These are phyloP conservation scores for Manis pentadactyla DNA, from an alignment of 2,797 vertebrate genomes.

Conservation along the genomic window DNA sequence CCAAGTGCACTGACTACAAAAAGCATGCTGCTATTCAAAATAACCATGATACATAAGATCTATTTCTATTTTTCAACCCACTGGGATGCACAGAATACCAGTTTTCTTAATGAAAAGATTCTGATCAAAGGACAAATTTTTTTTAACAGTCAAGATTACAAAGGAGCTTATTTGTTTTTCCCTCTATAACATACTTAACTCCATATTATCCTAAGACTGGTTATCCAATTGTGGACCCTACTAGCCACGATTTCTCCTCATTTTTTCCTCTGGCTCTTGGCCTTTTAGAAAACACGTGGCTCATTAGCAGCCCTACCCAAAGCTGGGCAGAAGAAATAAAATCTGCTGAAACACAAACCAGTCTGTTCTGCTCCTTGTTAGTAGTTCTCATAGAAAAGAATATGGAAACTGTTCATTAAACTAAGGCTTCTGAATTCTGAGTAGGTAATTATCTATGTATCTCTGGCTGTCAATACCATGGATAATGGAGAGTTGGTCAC, in stretches of 20 bases:
- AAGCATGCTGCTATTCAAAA: background rate
- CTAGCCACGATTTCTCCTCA: background rate
- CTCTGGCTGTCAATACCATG: background rate
- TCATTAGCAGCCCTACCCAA: slow-evolving; percentile 38
- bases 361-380: background rate
- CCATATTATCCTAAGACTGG: background rate
- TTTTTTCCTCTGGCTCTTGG: slow-evolving; percentile 20
- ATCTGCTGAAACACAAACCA: slow-evolving; percentile 10
- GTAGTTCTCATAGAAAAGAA: background rate
- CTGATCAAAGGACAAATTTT: background rate
- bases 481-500: background rate
- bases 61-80: background rate
- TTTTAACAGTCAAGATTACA: background rate
- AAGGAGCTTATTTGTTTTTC: slow-evolving; percentile 3
- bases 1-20: background rate
- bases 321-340: slow-evolving; percentile 29
- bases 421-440: slow-evolving; percentile 9
- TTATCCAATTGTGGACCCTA: background rate
- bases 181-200: background rate
- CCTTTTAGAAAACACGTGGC: background rate
- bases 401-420: slow-evolving; percentile 37
- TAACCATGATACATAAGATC: background rate
- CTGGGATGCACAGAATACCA: background rate
- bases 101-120: slow-evolving; percentile 35
- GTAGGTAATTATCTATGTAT: background rate